Percentiles rank a stretch among this genome's conserved stretches.
phyloP scores from a whole-genome alignment of 2,888 invertebrate species.

The Entomobrya multifasciata region DNA sequence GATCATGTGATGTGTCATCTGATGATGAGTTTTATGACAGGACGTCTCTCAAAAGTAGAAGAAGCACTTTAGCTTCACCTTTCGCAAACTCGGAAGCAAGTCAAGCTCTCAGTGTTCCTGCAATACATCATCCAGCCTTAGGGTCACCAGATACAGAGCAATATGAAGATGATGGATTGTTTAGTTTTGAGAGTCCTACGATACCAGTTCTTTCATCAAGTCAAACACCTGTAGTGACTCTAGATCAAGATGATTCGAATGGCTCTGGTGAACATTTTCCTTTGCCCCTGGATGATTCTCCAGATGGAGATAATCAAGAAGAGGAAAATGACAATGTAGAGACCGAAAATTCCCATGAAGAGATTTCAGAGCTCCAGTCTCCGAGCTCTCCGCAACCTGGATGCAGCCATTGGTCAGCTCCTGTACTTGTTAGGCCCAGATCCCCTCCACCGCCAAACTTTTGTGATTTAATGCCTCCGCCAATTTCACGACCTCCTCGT shows the following conservation, averaged over 20 bases:
- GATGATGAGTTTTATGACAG: slow-evolving; percentile 62
- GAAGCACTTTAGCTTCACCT: slow-evolving; percentile 25
- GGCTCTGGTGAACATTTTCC: neutral
- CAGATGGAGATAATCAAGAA: neutral
- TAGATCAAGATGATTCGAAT: neutral
- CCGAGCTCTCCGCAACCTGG: slow-evolving; percentile 63
- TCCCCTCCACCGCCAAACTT: slow-evolving; percentile 31
- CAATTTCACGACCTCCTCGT: slow-evolving; percentile 65
- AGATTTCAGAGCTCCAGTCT: neutral
- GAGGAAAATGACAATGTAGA: neutral
- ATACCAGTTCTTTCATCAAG: slow-evolving; percentile 32
- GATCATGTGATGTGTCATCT: slow-evolving; percentile 62
- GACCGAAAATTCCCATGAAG: neutral
- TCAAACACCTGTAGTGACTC: neutral
- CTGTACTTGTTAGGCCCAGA: neutral
- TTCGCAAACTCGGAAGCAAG: slow-evolving; percentile 13
- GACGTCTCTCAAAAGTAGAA: slow-evolving; percentile 21
- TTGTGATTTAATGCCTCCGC: slow-evolving; percentile 65
- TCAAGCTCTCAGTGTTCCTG: neutral
- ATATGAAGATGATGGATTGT: slow-evolving; percentile 63
- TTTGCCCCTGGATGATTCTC: neutral
- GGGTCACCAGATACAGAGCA: slow-evolving; percentile 62
- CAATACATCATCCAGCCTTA: slow-evolving; percentile 62
- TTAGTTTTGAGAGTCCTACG: slow-evolving; percentile 70
- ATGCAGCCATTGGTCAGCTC: slow-evolving; percentile 57